phyloP scores from a whole-genome alignment of 2,797 vertebrate species.

The Rhabdophis nuchalis region DNA sequence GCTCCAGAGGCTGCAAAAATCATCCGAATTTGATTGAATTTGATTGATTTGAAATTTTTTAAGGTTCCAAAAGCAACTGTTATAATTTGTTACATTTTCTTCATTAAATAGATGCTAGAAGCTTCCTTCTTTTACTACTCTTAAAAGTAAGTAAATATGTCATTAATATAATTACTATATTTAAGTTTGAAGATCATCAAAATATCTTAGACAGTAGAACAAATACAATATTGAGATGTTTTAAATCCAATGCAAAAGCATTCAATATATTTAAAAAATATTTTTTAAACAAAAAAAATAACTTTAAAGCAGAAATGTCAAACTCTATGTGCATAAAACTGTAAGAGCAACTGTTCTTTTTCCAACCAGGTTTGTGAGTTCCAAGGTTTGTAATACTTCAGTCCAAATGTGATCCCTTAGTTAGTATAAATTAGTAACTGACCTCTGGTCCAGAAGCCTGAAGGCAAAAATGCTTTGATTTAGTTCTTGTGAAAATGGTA shows the following conservation, averaged over 20 bases:
- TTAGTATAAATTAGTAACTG: neutral
- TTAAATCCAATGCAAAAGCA: neutral
- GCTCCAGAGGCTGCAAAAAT: neutral
- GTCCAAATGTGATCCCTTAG: neutral
- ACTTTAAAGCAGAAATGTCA: neutral
- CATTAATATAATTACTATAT: neutral
- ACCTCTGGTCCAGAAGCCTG: neutral
- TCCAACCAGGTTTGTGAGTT: neutral
- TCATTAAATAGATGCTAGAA: neutral
- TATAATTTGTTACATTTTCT: neutral
- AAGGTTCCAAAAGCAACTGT: neutral
- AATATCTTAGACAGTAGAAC: neutral
- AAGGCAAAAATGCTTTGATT: neutral
- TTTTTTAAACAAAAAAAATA: neutral
- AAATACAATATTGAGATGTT: neutral
- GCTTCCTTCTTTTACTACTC: neutral
- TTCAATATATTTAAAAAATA: neutral
- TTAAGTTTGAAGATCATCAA: neutral
- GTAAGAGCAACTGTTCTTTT: neutral
- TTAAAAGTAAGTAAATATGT: neutral
- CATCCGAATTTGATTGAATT: too few species aligned
- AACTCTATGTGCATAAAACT: neutral
- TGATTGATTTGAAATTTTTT: too few species aligned
- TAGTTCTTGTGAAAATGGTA: neutral
- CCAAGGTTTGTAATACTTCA: neutral